Conservation (phyloP, 2,888 invertebrate species). For the Synergus itoensis region DNA sequence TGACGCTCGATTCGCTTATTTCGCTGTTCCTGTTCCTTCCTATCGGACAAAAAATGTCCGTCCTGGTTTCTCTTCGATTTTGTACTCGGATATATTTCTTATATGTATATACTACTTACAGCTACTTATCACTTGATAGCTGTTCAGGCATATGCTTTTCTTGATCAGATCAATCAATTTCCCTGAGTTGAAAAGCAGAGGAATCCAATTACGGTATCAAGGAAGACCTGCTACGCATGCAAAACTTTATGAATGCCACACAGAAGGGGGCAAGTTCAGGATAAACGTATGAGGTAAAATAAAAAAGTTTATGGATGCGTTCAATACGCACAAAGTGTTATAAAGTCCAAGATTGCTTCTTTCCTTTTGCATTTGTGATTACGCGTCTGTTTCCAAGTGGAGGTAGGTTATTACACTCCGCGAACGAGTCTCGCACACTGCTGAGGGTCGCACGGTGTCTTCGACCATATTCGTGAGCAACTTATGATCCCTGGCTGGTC, state of each 20-base stretch:
- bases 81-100: not conserved
- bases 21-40: not conserved
- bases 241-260: slow-evolving; percentile 21
- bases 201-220: not conserved
- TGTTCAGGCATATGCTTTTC: slow-evolving; percentile 6
- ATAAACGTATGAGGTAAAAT: not conserved
- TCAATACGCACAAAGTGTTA: slow-evolving; percentile 30
- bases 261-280: slow-evolving; percentile 3
- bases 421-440: slow-evolving; percentile 32
- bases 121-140: too few species aligned
- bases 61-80: not conserved
- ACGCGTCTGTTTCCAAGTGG: not conserved
- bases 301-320: slow-evolving; percentile 19
- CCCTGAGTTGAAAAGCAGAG: not conserved
- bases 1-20: slow-evolving; percentile 35
- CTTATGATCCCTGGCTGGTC: slow-evolving; percentile 26
- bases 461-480: slow-evolving; percentile 35
- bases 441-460: slow-evolving; percentile 29
- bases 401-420: slow-evolving; percentile 12
- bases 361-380: slow-evolving; percentile 19
- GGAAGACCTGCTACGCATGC: not conserved
- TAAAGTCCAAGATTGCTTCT: slow-evolving; percentile 20
- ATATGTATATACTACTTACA: not conserved
- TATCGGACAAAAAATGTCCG: not conserved
- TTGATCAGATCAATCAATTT: slow-evolving; percentile 3